Evolutionary conservation across 2,797 vertebrate species (phyloP), one percentile per base, ranked within the genome.

Genomic region (Pempheris klunzingeri): DNA sequence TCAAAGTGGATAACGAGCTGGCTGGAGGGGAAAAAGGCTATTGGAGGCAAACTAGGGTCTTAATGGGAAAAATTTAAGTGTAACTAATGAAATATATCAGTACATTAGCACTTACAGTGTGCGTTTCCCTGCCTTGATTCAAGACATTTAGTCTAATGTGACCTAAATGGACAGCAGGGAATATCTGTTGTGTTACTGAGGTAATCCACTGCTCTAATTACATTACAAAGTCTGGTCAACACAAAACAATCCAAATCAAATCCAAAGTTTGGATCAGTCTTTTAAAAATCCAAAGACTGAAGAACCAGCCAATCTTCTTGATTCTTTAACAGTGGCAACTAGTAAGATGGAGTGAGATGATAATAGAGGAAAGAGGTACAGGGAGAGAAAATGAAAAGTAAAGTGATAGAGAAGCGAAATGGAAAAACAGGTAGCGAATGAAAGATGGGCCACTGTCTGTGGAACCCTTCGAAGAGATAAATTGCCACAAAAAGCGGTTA

Each of bases 361-460:
- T 30, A 71, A 66, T 36, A 69, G 49, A 57, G 14, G 22, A 64
- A 71, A 24, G 47, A 36, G 58, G 54, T 28, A 63, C 9, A 36
- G 39, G 24, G 53, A 81, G 57, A 83, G 67, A 81, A 83, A 87
- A 87, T 82, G 67, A 85, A 88, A 87, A 68, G 74, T 63, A 79
- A 84, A 86, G 80, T 54, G 74, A 92, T 61, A 59, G 62, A 82
- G 77, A 82, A 74, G 69, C 71, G 41, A 71, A 84, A 87, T 75
- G 75, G 61, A 87, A 87, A 88, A 88, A 47, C 78, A 75, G 72
- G 74, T 71, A 69, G 73, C 12, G 0, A 80, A 82, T 84, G 80
- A 87, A 82, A 88, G 84, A 88, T 80, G 82, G 77, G 80, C 53
- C 57, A n/a, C 39, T 7, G 6, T 72, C 80, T n/a, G 61, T 49